Evolutionary conservation across 1,140 invertebrate species (phyloP), one percentile per base, ranked within the genome.

Genomic region (Drosophila kohkoa): DNA sequence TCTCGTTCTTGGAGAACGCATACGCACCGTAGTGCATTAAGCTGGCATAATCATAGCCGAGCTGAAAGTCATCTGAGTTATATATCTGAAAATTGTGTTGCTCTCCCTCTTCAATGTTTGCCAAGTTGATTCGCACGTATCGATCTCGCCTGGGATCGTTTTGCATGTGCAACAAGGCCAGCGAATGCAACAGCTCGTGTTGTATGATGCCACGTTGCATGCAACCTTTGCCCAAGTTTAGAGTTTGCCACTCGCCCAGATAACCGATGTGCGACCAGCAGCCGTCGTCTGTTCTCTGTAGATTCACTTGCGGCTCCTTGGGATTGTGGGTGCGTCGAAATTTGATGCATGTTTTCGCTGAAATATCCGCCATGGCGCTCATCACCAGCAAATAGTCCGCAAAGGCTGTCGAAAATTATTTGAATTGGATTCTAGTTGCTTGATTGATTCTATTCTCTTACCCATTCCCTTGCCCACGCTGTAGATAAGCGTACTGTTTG

Each of bases 81-180:
- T 76, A 81, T 59, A 93, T 94, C 2, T 93, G 86, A 75, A 95
- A 95, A 68, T 95, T 95, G 25, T 93, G 77, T 73, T 94, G 92
- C 32, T 82, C 91, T 0, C 91, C 93, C 86, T 69, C 58, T 55
- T 94, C 79, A 28, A 97, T 96, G 77, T 96, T 96, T 11, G 94
- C 93, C 93, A 94, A 95, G 1, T 94, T 65, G 32, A 97, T 94
- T 7, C 88, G 91, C 1, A 97, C 94, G 79, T 94, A 96, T 1
- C 94, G 92, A 79, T 96, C 95, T 54, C 96, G 91, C 77, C 96
- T 95, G 1, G 93, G 93, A 54, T 95, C 93, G 74, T 94, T 95
- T 82, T 97, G 96, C 92, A 96, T 96, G 77, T 97, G 95, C 78
- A 93, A 94, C 75, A 96, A 95, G 0, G 95, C 95, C 0, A 96